Evolutionary conservation across 2,797 vertebrate species (phyloP).

Genomic region (Semotilus atromaculatus): DNA sequence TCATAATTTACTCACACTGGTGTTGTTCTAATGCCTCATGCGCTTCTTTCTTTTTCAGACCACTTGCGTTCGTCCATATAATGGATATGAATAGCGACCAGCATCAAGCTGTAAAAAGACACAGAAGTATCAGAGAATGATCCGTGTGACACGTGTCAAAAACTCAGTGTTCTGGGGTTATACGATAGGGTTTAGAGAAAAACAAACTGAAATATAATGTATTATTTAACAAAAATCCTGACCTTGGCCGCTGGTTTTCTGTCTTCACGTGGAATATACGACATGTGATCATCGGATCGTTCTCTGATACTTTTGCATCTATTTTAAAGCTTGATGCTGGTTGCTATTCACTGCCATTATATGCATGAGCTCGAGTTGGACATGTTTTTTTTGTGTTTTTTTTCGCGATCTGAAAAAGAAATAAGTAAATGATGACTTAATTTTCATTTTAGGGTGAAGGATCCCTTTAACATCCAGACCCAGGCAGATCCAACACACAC

Average conservation of each 20-base stretch:
- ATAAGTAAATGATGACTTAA: too few species aligned
- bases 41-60: too few species aligned
- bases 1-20: too few species aligned
- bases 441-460: too few species aligned
- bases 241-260: neutral
- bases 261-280: too few species aligned
- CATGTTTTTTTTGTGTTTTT: neutral
- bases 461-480: constrained; percentile 34
- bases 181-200: neutral
- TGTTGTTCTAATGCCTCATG: too few species aligned
- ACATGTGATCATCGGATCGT: neutral
- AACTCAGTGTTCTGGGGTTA: too few species aligned
- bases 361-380: fast-evolving
- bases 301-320: neutral
- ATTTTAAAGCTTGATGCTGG: neutral
- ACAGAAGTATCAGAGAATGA: too few species aligned
- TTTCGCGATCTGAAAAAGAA: neutral
- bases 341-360: neutral
- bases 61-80: too few species aligned
- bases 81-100: too few species aligned
- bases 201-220: neutral
- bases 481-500: constrained; percentile 56
- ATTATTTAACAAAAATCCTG: neutral
- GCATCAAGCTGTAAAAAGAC: too few species aligned
- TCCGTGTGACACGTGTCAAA: too few species aligned